phyloP scores from a whole-genome alignment of 2,797 vertebrate species.

The Tangara arthus region DNA sequence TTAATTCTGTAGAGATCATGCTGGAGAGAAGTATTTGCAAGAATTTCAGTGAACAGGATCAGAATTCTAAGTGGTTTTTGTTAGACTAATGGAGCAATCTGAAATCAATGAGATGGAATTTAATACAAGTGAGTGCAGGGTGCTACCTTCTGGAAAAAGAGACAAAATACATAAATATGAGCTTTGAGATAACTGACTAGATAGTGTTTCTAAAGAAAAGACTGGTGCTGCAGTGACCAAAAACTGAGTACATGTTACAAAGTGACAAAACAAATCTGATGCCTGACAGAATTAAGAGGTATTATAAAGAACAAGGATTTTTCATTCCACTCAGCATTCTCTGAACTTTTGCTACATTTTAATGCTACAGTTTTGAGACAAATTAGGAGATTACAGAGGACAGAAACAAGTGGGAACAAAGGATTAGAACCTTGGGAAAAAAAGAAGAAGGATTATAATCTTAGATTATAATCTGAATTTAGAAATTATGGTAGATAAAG shows the following conservation, averaged over 20 bases:
- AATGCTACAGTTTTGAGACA: not conserved
- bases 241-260: rapidly evolving
- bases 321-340: not conserved
- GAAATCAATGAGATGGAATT: not conserved
- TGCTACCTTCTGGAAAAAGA: not conserved
- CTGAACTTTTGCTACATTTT: not conserved
- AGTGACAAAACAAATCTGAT: not conserved
- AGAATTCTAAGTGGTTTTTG: not conserved
- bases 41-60: not conserved
- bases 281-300: not conserved
- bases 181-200: not conserved
- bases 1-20: not conserved
- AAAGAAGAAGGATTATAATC: not conserved
- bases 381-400: not conserved
- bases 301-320: not conserved
- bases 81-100: not conserved
- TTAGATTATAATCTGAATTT: not conserved
- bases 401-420: not conserved
- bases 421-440: not conserved
- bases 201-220: not conserved
- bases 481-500: not conserved
- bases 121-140: not conserved
- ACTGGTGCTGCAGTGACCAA: not conserved
- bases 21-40: not conserved
- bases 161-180: not conserved